These are phyloP conservation scores for Cardiocondyla obscurior DNA, from an alignment of 1,140 invertebrate genomes.

Conservation along the genomic window DNA sequence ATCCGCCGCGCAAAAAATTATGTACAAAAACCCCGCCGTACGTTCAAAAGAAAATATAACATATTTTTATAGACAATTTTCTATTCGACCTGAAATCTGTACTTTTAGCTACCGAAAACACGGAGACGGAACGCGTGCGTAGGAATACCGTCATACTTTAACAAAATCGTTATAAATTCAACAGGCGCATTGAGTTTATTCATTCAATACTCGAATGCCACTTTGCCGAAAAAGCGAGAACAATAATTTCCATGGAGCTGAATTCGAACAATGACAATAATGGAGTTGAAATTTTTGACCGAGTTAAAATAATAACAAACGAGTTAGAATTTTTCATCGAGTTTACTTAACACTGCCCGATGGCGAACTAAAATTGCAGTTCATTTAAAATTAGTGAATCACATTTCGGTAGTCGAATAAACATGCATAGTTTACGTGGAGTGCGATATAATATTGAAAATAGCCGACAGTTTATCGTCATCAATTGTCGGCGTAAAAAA, in stretches of 20 bases:
- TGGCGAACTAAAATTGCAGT: neutral
- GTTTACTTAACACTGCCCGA: neutral
- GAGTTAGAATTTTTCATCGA: neutral
- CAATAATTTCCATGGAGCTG: neutral
- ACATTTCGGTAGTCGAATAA: neutral
- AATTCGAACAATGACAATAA: neutral
- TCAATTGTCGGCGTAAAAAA: too few species aligned
- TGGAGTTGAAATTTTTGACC: neutral
- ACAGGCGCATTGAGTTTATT: neutral
- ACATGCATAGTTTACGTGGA: neutral
- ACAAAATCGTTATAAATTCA: neutral
- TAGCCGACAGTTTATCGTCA: too few species aligned
- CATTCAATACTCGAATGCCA: neutral
- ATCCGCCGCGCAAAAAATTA: neutral
- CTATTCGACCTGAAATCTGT: neutral
- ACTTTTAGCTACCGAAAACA: neutral
- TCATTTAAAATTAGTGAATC: neutral
- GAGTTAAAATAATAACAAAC: neutral
- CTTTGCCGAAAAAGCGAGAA: conserved; percentile 29
- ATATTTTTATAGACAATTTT: too few species aligned
- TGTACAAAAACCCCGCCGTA: neutral
- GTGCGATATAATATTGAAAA: neutral
- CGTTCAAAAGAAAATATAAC: too few species aligned
- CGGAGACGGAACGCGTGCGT: neutral
- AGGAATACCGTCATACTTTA: neutral